Percentiles rank a stretch among this genome's conserved stretches.
phyloP scores from a whole-genome alignment of 1,140 invertebrate species.

The Drosophila funebris region DNA sequence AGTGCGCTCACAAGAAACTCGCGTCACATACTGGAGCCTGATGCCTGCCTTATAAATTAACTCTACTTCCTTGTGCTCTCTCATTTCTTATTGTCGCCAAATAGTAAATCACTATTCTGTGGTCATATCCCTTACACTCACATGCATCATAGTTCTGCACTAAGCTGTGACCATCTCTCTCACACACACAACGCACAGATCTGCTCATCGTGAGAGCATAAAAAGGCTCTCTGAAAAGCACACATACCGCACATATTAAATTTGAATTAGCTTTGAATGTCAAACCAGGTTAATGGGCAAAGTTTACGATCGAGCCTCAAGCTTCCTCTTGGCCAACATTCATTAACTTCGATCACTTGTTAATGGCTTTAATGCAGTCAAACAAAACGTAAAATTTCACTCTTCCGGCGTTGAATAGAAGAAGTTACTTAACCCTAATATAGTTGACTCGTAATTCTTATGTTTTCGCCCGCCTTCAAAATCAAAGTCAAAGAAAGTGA shows the following conservation, averaged over 20 bases:
- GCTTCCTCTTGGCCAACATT: not conserved
- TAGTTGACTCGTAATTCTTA: conserved; percentile 7
- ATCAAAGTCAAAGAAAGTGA: conserved; percentile 31
- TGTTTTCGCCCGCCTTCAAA: conserved; percentile 8
- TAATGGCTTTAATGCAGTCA: not conserved
- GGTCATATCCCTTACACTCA: too few species aligned
- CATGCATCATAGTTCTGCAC: too few species aligned
- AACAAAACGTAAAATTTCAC: conserved; percentile 8
- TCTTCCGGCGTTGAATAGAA: not conserved
- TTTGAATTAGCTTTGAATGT: too few species aligned
- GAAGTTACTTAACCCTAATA: conserved; percentile 29
- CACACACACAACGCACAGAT: not conserved
- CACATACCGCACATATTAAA: too few species aligned
- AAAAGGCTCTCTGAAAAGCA: too few species aligned
- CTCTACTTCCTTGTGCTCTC: not conserved
- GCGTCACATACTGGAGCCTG: too few species aligned
- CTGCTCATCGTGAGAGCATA: not conserved
- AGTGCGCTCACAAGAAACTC: not conserved
- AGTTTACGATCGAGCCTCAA: not conserved
- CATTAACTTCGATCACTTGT: conserved; percentile 7
- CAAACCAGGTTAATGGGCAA: not conserved
- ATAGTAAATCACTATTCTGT: too few species aligned
- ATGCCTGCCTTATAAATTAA: too few species aligned
- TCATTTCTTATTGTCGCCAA: too few species aligned
- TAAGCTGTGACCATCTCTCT: not conserved